Percentiles rank a stretch among this genome's conserved stretches.
phyloP scores from a whole-genome alignment of 1,140 invertebrate genomes.

The Acromyrmex charruanus region DNA sequence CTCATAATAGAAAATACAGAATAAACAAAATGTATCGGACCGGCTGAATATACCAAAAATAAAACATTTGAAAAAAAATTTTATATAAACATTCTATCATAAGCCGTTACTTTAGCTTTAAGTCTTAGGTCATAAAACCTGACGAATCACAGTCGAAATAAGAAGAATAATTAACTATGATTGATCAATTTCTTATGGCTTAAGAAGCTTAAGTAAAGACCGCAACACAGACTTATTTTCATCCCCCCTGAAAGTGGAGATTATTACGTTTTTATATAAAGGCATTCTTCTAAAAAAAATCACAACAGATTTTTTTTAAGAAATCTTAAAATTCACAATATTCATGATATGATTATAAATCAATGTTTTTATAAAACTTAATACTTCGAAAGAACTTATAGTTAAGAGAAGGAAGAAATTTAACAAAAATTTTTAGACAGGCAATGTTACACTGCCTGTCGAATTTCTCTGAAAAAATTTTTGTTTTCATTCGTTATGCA shows the following conservation, averaged over 20 bases:
- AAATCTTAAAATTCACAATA: not conserved
- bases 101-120: no score
- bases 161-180: no score
- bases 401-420: not conserved
- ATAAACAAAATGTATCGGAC: no score
- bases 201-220: no score
- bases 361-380: not conserved
- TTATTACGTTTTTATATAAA: not conserved
- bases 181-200: no score
- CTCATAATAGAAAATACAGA: not conserved
- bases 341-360: not conserved
- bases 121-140: no score
- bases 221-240: no score
- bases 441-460: not conserved
- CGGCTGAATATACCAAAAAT: no score
- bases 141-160: no score
- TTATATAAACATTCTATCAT: no score
- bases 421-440: not conserved
- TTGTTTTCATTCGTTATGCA: constrained; percentile 4
- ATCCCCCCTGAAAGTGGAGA: no score
- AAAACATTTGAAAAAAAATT: no score
- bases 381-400: not conserved
- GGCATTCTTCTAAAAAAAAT: not conserved
- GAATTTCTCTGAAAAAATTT: not conserved
- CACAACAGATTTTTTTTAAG: not conserved